Evolutionary conservation across 2,888 invertebrate species (phyloP).

Genomic region (Tenthredo mesomela): DNA sequence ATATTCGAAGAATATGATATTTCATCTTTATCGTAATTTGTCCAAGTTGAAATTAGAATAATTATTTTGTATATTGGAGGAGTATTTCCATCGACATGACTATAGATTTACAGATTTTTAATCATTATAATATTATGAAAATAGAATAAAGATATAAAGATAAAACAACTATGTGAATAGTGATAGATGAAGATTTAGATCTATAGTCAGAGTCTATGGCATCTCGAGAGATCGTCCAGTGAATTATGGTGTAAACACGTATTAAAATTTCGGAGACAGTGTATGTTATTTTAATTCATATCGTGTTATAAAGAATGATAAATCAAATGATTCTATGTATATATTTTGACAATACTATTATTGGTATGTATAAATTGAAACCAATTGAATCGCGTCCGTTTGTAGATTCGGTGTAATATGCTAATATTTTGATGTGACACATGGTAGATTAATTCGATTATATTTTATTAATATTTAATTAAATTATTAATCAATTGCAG

Average conservation of each 20-base stretch:
- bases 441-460: constrained; percentile 42
- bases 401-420: constrained; percentile 63
- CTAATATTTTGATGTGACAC: constrained; percentile 49
- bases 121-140: background rate
- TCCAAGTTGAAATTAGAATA: constrained; percentile 36
- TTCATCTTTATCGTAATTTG: background rate
- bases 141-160: background rate
- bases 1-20: constrained; percentile 27
- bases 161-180: background rate
- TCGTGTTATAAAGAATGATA: constrained; percentile 55
- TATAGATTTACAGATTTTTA: constrained; percentile 19
- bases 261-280: constrained; percentile 65
- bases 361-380: constrained; percentile 59
- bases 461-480: background rate
- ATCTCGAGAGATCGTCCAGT: constrained; percentile 48
- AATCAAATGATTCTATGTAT: constrained; percentile 66
- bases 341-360: constrained; percentile 75
- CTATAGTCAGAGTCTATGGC: constrained; percentile 26
- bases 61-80: constrained; percentile 32
- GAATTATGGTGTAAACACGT: constrained; percentile 31
- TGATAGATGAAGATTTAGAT: background rate
- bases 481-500: background rate
- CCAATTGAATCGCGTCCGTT: constrained; percentile 64
- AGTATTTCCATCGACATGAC: constrained; percentile 29
- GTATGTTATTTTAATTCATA: constrained; percentile 68